Percentiles rank a stretch among this genome's conserved stretches.
phyloP scores from a whole-genome alignment of 2,888 invertebrate species.

The Drosophila phalerata region DNA sequence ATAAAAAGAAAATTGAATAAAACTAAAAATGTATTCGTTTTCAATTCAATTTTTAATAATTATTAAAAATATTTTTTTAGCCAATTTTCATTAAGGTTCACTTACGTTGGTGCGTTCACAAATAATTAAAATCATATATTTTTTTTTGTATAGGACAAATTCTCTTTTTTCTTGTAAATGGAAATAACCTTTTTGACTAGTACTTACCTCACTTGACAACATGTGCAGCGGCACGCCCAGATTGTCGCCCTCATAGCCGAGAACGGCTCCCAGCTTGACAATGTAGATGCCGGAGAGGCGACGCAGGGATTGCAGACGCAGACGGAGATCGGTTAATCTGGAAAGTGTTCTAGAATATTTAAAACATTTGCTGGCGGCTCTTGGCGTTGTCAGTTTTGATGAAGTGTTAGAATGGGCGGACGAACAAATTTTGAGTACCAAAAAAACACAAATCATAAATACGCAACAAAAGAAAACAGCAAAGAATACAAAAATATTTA shows the following conservation, averaged over 20 bases:
- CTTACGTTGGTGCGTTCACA: constrained; percentile 71
- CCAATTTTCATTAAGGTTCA: constrained; percentile 60
- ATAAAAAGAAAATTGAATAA: constrained; percentile 54
- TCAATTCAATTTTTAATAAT: constrained; percentile 29
- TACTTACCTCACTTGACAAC: constrained; percentile 88
- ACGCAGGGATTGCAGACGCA: constrained; percentile 92
- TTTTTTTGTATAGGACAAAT: constrained; percentile 37
- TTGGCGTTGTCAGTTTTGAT: constrained; percentile 64
- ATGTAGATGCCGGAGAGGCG: constrained; percentile 94
- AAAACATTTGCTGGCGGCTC: constrained; percentile 63
- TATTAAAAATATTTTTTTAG: constrained; percentile 29
- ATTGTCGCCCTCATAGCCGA: constrained; percentile 90
- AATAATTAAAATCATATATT: constrained; percentile 48
- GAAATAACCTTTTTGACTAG: constrained; percentile 22
- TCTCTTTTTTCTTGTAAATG: constrained; percentile 17
- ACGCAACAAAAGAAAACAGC: constrained; percentile 72
- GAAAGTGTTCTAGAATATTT: constrained; percentile 85
- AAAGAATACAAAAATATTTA: constrained; percentile 49
- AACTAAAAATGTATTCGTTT: constrained; percentile 18
- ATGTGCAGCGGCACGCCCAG: constrained; percentile 86
- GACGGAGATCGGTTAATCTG: constrained; percentile 91
- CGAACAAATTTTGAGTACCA: constrained; percentile 84
- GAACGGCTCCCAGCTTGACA: constrained; percentile 91
- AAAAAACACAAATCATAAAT: constrained; percentile 67
- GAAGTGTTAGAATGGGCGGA: constrained; percentile 85